These are phyloP conservation scores for Syrrhaptes paradoxus DNA, from an alignment of 2,113 vertebrate species.

Conservation along the genomic window DNA sequence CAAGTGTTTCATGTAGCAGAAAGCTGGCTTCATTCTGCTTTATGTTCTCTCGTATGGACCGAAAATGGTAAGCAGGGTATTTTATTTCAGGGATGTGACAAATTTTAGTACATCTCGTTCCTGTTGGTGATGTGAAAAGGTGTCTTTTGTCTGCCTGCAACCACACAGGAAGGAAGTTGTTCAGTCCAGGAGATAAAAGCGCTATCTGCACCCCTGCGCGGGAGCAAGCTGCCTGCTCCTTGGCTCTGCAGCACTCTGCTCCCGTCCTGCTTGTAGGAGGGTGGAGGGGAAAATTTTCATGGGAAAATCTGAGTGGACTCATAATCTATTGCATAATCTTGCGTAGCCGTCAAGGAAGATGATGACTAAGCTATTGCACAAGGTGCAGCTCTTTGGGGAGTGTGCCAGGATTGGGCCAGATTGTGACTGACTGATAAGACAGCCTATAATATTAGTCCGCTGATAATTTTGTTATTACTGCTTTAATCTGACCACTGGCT, in stretches of 20 bases:
- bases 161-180: constrained; percentile 39
- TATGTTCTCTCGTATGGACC: rapidly evolving
- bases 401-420: background rate
- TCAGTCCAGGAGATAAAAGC: constrained; percentile 15
- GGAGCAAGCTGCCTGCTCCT: background rate
- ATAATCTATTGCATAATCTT: background rate
- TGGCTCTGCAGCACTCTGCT: background rate
- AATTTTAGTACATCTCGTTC: background rate
- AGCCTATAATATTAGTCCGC: background rate
- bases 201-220: background rate
- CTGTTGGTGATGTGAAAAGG: background rate
- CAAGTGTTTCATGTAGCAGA: background rate
- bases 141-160: constrained; percentile 1
- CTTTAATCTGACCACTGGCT: background rate
- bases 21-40: background rate
- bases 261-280: background rate
- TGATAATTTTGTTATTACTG: background rate
- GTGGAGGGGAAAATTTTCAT: background rate
- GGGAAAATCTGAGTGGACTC: constrained; percentile 26
- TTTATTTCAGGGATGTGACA: background rate
- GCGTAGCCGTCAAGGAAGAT: constrained; percentile 30
- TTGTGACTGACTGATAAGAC: background rate
- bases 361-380: constrained; percentile 59
- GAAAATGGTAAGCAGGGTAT: background rate
- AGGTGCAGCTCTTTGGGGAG: background rate